Evolutionary conservation across 1,140 invertebrate species (phyloP), one percentile per base, ranked within the genome.

Genomic region (Gonioctena quinquepunctata): DNA sequence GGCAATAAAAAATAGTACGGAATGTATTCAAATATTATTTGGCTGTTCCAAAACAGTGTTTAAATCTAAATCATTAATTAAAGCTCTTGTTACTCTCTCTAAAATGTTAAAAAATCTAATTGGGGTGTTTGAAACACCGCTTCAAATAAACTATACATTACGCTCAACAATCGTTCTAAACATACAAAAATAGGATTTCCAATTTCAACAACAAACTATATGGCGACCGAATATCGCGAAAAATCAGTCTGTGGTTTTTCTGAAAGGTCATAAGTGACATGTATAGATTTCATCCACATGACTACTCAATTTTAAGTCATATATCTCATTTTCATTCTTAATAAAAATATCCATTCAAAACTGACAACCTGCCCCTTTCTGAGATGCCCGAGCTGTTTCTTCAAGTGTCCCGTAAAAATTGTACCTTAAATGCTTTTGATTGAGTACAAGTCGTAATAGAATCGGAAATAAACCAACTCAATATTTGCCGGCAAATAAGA

Each of bases 21-120:
- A 82, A 82, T 82, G 80, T 82, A 77, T 79, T 80, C 75, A 77
- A 76, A 74, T 81, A 80, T 83, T 83, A 83, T 83, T 82, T 83
- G 81, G 81, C 81, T 42, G 33, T 13, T 42, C 33, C 33, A 81
- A 72, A 71, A 80, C 76, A 77, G 71, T 69, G 75, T 78, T 72
- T 72, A 75, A 74, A 76, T 70, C 63, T 69, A 72, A 70, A 76
- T 75, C 77, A 81, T 78, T 81, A 79, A 81, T 82, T 82, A 82
- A 82, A 82, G 81, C 81, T 79, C 73, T 78, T 72, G 74, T 77
- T 79, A 74, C 75, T 78, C 72, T 79, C 70, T 75, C 66, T 73
- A 73, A 65, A 73, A 67, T 73, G 73, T 79, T 79, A 76, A 74
- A 73, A 79, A 79, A 74, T 71, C 71, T 79, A 75, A n/a, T 68